A percentile compares a stretch with the other conserved stretches of the same genome.
These are phyloP conservation scores for Sebastes hubbsi DNA, from an alignment of 2,797 vertebrate species.

Conservation along the genomic window DNA sequence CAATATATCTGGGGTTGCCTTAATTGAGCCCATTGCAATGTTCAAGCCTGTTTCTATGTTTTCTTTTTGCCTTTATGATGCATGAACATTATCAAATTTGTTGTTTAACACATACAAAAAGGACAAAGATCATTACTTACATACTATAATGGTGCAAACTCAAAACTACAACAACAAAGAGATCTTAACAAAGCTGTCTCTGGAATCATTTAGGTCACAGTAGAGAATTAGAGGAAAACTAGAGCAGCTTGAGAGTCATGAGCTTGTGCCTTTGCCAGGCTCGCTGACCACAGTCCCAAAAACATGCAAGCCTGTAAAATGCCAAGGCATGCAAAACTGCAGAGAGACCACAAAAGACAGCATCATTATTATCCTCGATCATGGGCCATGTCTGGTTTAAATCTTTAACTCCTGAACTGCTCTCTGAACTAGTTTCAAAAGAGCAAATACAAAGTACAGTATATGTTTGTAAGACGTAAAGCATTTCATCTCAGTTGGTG, in stretches of 20 bases:
- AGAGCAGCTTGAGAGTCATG: conserved; percentile 61
- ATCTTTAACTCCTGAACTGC: conserved; percentile 59
- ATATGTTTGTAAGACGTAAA: neutral
- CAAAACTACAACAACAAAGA: conserved; percentile 1
- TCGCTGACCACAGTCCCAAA: conserved; percentile 75
- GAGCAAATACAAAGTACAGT: neutral
- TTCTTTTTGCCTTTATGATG: neutral
- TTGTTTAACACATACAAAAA: neutral
- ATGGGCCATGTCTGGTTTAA: conserved; percentile 64
- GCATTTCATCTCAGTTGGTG: neutral
- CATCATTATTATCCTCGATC: conserved; percentile 75
- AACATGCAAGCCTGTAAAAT: conserved; percentile 74
- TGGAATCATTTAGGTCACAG: conserved; percentile 62
- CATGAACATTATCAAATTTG: neutral
- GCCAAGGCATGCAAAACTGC: conserved; percentile 72
- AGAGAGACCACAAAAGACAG: conserved; percentile 74
- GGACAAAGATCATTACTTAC: neutral
- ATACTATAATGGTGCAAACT: neutral
- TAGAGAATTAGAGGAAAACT: conserved; percentile 54
- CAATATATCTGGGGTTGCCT: neutral
- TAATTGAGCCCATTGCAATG: neutral
- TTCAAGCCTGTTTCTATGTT: too few species aligned
- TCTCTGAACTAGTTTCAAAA: conserved; percentile 31
- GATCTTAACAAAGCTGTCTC: conserved; percentile 11
- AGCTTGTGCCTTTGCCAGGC: conserved; percentile 57